phyloP scores from a whole-genome alignment of 2,888 invertebrate genomes.

The Euproctis similis region DNA sequence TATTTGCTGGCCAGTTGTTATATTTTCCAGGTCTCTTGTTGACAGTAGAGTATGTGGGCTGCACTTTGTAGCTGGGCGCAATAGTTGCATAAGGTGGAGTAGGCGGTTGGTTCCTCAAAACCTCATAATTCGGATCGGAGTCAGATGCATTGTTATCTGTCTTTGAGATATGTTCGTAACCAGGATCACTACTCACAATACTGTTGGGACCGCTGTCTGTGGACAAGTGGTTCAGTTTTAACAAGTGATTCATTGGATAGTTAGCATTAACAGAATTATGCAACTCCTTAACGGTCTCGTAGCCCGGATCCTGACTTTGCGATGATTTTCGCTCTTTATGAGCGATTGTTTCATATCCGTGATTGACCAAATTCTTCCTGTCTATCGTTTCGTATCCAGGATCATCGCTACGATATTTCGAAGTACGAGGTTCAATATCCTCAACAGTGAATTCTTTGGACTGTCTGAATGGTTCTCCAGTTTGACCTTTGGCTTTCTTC shows the following conservation, averaged over 20 bases:
- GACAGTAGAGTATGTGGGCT: slow-evolving; percentile 73
- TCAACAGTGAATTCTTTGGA: slow-evolving; percentile 41
- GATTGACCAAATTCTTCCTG: slow-evolving; percentile 60
- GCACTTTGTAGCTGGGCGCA: slow-evolving; percentile 57
- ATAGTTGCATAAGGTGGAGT: slow-evolving; percentile 69
- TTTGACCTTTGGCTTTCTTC: slow-evolving; percentile 78
- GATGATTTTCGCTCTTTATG: slow-evolving; percentile 56
- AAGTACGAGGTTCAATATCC: slow-evolving; percentile 28
- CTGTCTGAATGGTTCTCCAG: slow-evolving; percentile 42
- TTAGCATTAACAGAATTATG: slow-evolving; percentile 40
- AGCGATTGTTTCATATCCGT: slow-evolving; percentile 78
- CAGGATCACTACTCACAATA: slow-evolving; percentile 79
- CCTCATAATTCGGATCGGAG: slow-evolving; percentile 88
- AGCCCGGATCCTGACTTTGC: slow-evolving; percentile 77
- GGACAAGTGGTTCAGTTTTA: slow-evolving; percentile 47
- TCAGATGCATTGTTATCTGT: slow-evolving; percentile 71
- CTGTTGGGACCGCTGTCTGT: slow-evolving; percentile 77
- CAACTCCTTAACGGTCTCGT: slow-evolving; percentile 75
- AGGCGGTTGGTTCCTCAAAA: slow-evolving; percentile 76
- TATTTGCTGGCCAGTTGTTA: slow-evolving; percentile 71
- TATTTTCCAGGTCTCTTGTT: slow-evolving; percentile 71
- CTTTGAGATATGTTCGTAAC: slow-evolving; percentile 81
- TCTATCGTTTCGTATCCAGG: slow-evolving; percentile 72
- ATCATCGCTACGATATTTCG: slow-evolving; percentile 60
- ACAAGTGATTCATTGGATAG: slow-evolving; percentile 44